Base-by-base conservation (phyloP, 2,888 invertebrate genomes). In the Perizoma affinitatum region DNA sequence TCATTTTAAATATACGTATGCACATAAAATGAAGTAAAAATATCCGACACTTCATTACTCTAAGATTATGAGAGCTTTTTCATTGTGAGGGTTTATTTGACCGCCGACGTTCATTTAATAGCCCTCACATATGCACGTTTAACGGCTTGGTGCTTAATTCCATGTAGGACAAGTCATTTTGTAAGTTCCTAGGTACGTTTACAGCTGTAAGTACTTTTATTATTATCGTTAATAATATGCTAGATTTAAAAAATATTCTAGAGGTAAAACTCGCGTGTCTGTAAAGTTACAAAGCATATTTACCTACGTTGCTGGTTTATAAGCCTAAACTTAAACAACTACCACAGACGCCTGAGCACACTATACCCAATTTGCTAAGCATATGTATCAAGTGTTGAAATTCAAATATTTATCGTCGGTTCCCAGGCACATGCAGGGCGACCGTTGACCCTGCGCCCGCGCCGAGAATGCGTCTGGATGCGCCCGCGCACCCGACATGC, bases 311-410 rank as follows among this genome's bases (percentile, higher is more conserved):
- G 51, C 42, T 50, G 50, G 55, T 48, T 61, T 65, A 66, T 65
- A 61, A 54, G 63, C 78, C 80, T 71, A 82, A 79, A 75, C 73
- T 71, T 82, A 88, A 86, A 84, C 83, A 83, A 67, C 67, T 75
- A 70, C 73, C 73, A 63, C 67, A 71, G 73, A 73, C 75, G 75
- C 80, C 76, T 76, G 82, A 77, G 73, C 82, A 81, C 45, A 80
- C 83, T 82, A 84, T 86, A 87, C 86, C 85, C 86, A 86, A 90
- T 90, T 90, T 87, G 88, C 90, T 87, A 87, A 88, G 87, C 88
- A 87, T 88, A 86, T 90, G 89, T 87, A 87, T 90, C 85, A 87
- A 88, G 90, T 90, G 90, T 90, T 89, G 87, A 90, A 90, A 90
- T 89, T 88, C 86, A 90, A 92, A 90, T 90, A 90, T 91, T 90